Evolutionary conservation across 1,140 invertebrate genomes (phyloP).

Genomic region (Micrasema minimum): DNA sequence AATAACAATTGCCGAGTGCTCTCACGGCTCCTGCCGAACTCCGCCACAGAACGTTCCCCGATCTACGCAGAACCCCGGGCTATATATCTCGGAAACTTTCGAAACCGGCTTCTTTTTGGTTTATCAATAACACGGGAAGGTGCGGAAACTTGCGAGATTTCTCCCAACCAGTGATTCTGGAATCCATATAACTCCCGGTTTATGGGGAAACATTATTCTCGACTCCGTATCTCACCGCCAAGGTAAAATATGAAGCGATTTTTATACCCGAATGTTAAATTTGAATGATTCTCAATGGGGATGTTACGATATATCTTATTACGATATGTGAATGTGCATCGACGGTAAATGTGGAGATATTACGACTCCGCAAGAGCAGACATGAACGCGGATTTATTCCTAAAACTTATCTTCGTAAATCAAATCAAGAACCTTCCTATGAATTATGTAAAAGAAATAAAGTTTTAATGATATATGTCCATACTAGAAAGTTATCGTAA

Average conservation of each 20-base stretch:
- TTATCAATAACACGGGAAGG: conserved; percentile 40
- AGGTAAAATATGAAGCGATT: conserved; percentile 37
- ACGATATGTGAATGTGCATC: conserved; percentile 33
- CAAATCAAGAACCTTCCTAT: conserved; percentile 21
- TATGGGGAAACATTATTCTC: conserved; percentile 35
- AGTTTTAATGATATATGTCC: conserved; percentile 35
- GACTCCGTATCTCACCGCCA: conserved; percentile 3
- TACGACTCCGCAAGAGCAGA: background rate
- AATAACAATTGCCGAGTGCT: conserved; percentile 54
- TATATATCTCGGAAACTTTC: conserved; percentile 47
- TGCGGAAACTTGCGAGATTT: conserved; percentile 28
- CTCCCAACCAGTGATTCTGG: conserved; percentile 29
- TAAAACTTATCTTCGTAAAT: conserved; percentile 40
- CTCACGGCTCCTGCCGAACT: conserved; percentile 20
- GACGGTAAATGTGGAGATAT: conserved; percentile 9
- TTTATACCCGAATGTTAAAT: conserved; percentile 42
- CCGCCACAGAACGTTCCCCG: conserved; percentile 10
- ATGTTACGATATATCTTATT: conserved; percentile 35
- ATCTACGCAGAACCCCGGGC: conserved; percentile 37
- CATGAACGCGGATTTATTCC: conserved; percentile 16
- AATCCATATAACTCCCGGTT: conserved; percentile 30
- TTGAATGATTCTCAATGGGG: conserved; percentile 32
- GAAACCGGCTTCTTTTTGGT: conserved; percentile 43
- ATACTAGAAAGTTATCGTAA: conserved; percentile 31
- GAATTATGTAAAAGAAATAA: conserved; percentile 38